Evolutionary conservation across 2,888 invertebrate genomes (phyloP).

Genomic region (Plagodis pulveraria): DNA sequence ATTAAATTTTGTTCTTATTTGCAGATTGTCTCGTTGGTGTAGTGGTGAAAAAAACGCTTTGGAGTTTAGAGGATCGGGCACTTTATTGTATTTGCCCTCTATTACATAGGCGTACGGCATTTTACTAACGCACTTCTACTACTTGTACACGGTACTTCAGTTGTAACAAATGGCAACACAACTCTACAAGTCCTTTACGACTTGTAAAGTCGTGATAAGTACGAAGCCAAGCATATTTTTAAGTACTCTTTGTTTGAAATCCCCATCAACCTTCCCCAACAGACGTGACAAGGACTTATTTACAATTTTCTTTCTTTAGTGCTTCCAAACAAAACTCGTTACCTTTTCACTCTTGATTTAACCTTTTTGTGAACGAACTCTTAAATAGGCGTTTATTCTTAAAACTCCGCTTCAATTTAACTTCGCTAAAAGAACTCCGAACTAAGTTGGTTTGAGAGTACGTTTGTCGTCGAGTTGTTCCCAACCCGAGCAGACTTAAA

Average conservation of each 20-base stretch:
- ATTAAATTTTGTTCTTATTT: too few relatives aligned
- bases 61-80: too few relatives aligned
- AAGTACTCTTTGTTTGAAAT: not conserved
- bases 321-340: slow-evolving; percentile 34
- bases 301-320: slow-evolving; percentile 14
- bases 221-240: not conserved
- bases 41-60: too few relatives aligned
- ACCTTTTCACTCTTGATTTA: slow-evolving; percentile 38
- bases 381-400: slow-evolving; percentile 37
- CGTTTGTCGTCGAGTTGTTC: slow-evolving; percentile 30
- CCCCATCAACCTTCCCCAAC: not conserved
- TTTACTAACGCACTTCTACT: too few relatives aligned
- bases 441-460: slow-evolving; percentile 16
- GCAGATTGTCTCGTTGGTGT: too few relatives aligned
- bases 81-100: too few relatives aligned
- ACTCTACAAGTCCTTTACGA: too few relatives aligned
- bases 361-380: slow-evolving; percentile 35
- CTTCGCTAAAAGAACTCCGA: slow-evolving; percentile 33
- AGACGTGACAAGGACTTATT: slow-evolving; percentile 9
- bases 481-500: slow-evolving; percentile 20
- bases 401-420: slow-evolving; percentile 40
- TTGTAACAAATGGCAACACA: too few relatives aligned
- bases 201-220: too few relatives aligned
- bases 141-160: too few relatives aligned
- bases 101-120: too few relatives aligned